Evolutionary conservation across 2,797 vertebrate species (phyloP).

Genomic region (Peromyscus eremicus): DNA sequence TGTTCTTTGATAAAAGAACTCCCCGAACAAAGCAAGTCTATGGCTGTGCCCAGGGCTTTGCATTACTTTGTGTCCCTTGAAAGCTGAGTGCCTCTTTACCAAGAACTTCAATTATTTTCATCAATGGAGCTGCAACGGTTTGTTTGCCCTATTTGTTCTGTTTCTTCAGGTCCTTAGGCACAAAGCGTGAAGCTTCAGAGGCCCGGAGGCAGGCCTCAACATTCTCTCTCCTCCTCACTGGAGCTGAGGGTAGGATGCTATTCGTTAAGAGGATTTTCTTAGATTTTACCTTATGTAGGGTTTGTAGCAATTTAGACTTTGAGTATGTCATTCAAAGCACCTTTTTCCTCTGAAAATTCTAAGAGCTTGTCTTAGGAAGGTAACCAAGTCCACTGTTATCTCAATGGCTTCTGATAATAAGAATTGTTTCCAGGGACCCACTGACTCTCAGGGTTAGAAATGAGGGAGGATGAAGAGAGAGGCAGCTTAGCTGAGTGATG

Average conservation of each 20-base stretch:
- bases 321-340: not conserved
- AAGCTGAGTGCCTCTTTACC: conserved; percentile 48
- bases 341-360: not conserved
- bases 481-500: not conserved
- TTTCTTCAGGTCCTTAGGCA: conserved; percentile 12
- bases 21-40: conserved; percentile 57
- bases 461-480: not conserved
- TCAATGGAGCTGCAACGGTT: not conserved
- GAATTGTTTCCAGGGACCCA: not conserved
- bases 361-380: not conserved
- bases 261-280: not conserved
- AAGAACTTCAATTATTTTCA: conserved; percentile 39
- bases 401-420: not conserved
- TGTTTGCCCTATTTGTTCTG: not conserved
- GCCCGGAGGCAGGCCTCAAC: not conserved
- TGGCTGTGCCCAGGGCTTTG: not conserved
- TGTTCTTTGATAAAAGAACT: conserved; percentile 65
- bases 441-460: not conserved
- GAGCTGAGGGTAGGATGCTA: not conserved
- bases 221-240: not conserved
- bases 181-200: not conserved
- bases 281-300: not conserved
- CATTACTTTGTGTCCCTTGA: conserved; percentile 33
- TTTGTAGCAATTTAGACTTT: not conserved
- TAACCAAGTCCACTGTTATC: not conserved